Conservation (phyloP, 1,140 invertebrate species). For the Melitaea cinxia region DNA sequence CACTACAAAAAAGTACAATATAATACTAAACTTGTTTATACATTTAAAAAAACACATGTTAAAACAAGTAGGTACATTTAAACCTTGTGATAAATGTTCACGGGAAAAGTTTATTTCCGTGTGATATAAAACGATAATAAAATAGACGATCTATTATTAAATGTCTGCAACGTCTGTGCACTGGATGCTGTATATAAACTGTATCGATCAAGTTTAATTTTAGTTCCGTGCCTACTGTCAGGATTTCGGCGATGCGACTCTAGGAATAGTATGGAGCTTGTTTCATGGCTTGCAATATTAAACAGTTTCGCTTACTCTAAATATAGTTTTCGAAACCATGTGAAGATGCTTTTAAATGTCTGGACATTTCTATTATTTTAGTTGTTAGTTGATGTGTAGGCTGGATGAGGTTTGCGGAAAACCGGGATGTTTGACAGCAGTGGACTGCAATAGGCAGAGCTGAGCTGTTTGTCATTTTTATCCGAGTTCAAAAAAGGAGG, state of each 20-base stretch:
- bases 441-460: no score
- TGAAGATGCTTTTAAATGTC: neutral
- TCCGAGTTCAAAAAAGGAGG: no score
- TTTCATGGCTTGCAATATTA: neutral
- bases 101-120: neutral
- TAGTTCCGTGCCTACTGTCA: constrained; percentile 47
- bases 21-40: no score
- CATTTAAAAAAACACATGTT: no score
- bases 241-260: constrained; percentile 12
- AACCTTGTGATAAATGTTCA: neutral
- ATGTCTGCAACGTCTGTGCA: constrained; percentile 62
- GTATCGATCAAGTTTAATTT: constrained; percentile 78
- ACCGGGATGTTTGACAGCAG: no score
- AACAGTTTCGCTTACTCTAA: neutral
- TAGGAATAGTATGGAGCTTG: neutral
- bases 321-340: neutral
- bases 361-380: neutral
- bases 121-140: constrained; percentile 18
- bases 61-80: no score
- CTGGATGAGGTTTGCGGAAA: no score
- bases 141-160: constrained; percentile 60
- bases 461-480: no score
- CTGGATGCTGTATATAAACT: constrained; percentile 57
- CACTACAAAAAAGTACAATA: no score
- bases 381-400: no score